phyloP scores from a whole-genome alignment of 2,797 vertebrate species.

The Hirundo rustica region DNA sequence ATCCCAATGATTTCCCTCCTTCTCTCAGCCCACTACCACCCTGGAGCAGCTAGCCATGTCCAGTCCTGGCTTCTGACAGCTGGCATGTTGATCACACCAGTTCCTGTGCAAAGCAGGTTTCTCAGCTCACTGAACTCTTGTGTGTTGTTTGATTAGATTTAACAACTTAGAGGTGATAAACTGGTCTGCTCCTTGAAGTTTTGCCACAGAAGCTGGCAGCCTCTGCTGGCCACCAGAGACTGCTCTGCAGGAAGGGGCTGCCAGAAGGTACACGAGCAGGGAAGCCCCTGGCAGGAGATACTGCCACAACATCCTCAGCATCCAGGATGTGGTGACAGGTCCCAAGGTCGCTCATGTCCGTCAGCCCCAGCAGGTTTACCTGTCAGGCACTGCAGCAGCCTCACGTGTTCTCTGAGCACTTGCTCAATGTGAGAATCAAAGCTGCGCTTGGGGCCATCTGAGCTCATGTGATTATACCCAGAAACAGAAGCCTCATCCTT shows the following conservation, averaged over 20 bases:
- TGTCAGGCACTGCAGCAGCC: background rate
- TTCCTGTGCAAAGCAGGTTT: background rate
- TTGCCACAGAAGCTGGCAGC: background rate
- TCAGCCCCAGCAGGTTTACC: background rate
- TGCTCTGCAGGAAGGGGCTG: background rate
- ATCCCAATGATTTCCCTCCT: background rate
- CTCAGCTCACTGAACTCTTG: background rate
- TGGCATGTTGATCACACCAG: background rate
- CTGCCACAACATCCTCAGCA: background rate
- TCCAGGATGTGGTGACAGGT: background rate
- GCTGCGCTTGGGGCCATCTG: background rate
- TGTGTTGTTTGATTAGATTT: background rate
- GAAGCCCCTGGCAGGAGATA: background rate
- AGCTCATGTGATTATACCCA: background rate
- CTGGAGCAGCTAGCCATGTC: background rate
- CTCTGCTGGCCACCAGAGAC: background rate
- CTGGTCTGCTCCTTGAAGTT: background rate
- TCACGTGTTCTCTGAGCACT: background rate
- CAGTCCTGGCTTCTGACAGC: background rate
- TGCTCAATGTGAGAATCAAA: background rate
- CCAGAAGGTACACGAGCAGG: background rate
- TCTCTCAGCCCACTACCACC: background rate
- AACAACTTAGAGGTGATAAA: background rate
- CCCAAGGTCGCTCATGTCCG: rapidly evolving
- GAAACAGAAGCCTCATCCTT: background rate